Base-by-base conservation (phyloP, 2,888 invertebrate genomes). In the Agrochola lota region DNA sequence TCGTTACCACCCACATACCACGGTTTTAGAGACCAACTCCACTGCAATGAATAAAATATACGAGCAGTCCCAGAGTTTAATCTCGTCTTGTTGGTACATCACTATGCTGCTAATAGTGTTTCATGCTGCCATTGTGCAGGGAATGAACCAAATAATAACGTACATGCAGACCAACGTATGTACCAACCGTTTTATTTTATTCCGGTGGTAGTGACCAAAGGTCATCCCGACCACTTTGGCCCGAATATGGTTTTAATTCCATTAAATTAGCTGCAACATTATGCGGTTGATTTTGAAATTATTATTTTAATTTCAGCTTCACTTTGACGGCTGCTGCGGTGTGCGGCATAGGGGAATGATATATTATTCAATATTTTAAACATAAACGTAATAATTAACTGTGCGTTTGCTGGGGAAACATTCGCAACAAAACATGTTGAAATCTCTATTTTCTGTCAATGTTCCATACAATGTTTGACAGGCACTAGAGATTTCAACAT, bases 41-140 rank as follows among this genome's bases (percentile, higher is more conserved):
- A 86, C 80, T 67, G 75, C 84, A 85, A 83, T 89, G 84, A 91
- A 88, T 90, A 87, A 91, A 90, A 89, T 89, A 90, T 86, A 91
- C 85, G 86, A 84, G 86, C 84, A 74, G 80, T 78, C 78, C 80
- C 82, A 62, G 84, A 88, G 88, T 90, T 90, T 91, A 89, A 90
- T 91, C 87, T 89, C 80, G 85, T 89, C 79, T 78, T 81, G 78
- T 60, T 71, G 70, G 73, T 74, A 77, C 84, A 84, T 80, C 85
- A 83, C 74, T 83, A 76, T 81, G 74, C 73, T 83, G 71, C 49
- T 83, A 73, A 84, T 85, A 74, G 85, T 52, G 80, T 67, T 77
- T 69, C 83, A 67, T 73, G 83, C 52, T 71, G 71, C 66, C 64
- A 59, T 82, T 82, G 74, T 79, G 69, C 55, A 75, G 43, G 12